phyloP scores from a whole-genome alignment of 2,888 invertebrate species.

The Drosophila merina region DNA sequence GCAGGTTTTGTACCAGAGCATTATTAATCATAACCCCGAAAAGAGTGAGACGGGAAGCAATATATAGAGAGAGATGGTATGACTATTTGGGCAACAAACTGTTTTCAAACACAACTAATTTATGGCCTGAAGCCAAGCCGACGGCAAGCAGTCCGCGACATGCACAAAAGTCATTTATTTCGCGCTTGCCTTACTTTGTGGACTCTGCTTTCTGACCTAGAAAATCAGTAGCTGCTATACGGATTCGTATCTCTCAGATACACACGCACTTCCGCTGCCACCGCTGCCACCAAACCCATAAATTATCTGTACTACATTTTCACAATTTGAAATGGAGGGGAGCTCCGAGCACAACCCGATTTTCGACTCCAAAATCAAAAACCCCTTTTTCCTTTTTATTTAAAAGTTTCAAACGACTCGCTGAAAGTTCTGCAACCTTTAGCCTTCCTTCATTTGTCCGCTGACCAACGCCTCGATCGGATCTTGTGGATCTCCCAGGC shows the following conservation, averaged over 20 bases:
- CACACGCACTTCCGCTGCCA: constrained; percentile 71
- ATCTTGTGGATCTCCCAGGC: constrained; percentile 12
- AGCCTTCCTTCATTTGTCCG: constrained; percentile 40
- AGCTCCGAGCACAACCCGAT: neutral
- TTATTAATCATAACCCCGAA: constrained; percentile 69
- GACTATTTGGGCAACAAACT: constrained; percentile 37
- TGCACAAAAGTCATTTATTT: constrained; percentile 78
- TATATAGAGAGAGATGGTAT: constrained; percentile 5
- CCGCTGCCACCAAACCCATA: constrained; percentile 54
- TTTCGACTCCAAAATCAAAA: constrained; percentile 19
- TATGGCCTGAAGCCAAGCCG: constrained; percentile 68
- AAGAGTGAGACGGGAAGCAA: constrained; percentile 1
- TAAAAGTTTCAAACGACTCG: constrained; percentile 24
- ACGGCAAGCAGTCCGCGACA: constrained; percentile 59
- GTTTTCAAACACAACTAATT: constrained; percentile 64
- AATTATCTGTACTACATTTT: constrained; percentile 66
- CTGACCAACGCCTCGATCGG: constrained; percentile 38
- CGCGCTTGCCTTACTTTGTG: constrained; percentile 4
- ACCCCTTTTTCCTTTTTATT: constrained; percentile 13
- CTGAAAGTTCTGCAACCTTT: constrained; percentile 44
- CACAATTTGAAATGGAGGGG: constrained; percentile 13
- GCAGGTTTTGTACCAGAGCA: constrained; percentile 62
- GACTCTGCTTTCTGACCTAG: constrained; percentile 60
- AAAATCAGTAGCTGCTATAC: constrained; percentile 65
- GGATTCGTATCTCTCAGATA: constrained; percentile 68